Evolutionary conservation across 2,888 invertebrate species (phyloP), one percentile per base, ranked within the genome.

Genomic region (Drosophila greeni): DNA sequence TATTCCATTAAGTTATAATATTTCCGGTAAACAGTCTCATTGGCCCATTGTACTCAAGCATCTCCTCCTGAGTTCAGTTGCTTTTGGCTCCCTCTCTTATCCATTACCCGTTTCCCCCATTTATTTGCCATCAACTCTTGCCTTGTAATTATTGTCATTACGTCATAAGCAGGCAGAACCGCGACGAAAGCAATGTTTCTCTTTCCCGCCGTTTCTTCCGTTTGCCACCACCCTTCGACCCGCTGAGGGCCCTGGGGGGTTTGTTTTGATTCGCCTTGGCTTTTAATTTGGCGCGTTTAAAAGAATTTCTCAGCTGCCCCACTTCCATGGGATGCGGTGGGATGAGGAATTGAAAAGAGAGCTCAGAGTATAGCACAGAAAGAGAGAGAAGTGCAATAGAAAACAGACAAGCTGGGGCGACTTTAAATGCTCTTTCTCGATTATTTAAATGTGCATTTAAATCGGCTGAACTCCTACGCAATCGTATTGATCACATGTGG

Each of bases 131-230:
- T 34, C 43, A 42, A 23, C 26, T 53, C 56, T 51, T 47, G 56
- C 65, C 37, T 54, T 67, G 68, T 69, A 72, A 77, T 76, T 66
- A 75, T 80, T 71, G 54, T 73, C 77, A 73, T 78, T 78, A 73
- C 77, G 80, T 78, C 77, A 78, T 69, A 72, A 68, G 54, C 71
- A 78, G 70, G 68, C 67, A 66, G 70, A 71, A 60, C 60, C 64
- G 39, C 56, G 43, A 56, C 49, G 55, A 47, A 47, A 47, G 47
- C 47, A 47, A 20, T 31, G 12, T 37, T 45, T 20, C 11, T 42
- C 23, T 18, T 14, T 56, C 29, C 36, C 14, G 23, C 26, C 16
- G 16, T 14, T 31, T 5, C 24, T 34, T 18, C 34, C 51, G 47
- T 40, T 58, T 8, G 16, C 43, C n/a, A 11, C 33, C 45, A 11